Evolutionary conservation across 1,140 invertebrate species (phyloP).

Genomic region (Hestina assimilis): DNA sequence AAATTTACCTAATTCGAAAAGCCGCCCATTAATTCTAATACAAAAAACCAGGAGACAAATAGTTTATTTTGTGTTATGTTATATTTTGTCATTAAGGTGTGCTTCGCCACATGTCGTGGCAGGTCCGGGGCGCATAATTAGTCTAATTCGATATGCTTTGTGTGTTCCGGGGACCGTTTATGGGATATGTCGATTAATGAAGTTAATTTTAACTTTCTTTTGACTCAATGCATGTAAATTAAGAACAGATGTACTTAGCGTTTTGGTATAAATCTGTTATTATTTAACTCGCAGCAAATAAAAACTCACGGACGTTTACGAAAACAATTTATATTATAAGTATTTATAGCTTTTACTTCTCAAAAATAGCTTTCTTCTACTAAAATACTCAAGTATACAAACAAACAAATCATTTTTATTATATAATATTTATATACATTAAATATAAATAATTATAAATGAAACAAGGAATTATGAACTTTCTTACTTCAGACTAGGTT

Average conservation of each 20-base stretch:
- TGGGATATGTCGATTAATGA: slow-evolving; percentile 20
- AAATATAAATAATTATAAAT: no score
- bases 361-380: no score
- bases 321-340: not conserved
- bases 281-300: not conserved
- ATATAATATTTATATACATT: no score
- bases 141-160: slow-evolving; percentile 53
- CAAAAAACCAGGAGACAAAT: slow-evolving; percentile 22
- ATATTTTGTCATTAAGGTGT: slow-evolving; percentile 31
- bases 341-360: no score
- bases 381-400: no score
- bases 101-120: slow-evolving; percentile 56
- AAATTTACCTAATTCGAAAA: slow-evolving; percentile 4
- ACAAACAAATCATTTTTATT: no score
- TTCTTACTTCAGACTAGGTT: no score
- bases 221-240: not conserved
- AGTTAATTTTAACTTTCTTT: slow-evolving; percentile 14
- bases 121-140: slow-evolving; percentile 50
- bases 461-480: no score
- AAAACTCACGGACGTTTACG: not conserved
- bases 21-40: slow-evolving; percentile 9
- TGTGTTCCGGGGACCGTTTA: slow-evolving; percentile 45
- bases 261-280: not conserved
- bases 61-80: slow-evolving; percentile 16
- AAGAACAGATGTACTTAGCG: slow-evolving; percentile 1